Base-by-base conservation (phyloP, 1,140 invertebrate genomes). In the Lepeophtheirus salmonis region DNA sequence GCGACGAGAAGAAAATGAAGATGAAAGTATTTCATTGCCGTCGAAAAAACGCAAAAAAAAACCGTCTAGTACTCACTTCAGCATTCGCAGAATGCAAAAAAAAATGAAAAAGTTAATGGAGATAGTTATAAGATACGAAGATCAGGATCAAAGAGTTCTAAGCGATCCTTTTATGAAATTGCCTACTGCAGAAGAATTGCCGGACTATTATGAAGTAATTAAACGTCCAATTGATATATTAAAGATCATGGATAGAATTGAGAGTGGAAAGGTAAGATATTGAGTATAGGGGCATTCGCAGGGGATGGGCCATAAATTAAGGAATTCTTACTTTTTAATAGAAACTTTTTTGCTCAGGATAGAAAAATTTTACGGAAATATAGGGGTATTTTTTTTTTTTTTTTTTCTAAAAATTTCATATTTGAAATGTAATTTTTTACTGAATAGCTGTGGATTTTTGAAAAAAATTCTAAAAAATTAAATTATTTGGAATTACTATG, bases 151-250 rank as follows among this genome's bases (percentile, higher is more conserved):
- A 0, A 76, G 90, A 54, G 76, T 89, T 3, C 73, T 97, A 1
- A 92, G 88, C 66, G 86, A 90, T 67, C 88, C 89, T 2, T 97
- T 97, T 70, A 86, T 94, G 81, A 89, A 94, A 70, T 72, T 97
- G 52, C 94, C 94, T 14, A 86, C 89, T 1, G 78, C 83, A 49
- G 80, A 87, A 65, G 87, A 94, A 66, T 74, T 96, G 50, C 91
- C 92, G 0, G 91, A 97, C 71, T 97, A 97, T 71, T 97, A 97
- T 71, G 89, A 96, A 67, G 80, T 97, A 14, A 97, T 97, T 65
- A 89, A 89, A 66, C 88, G 89, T 68, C 91, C 94, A 1, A 77
- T 97, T 53, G 92, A 97, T 68, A 92, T 97, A 56, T 89, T 87
- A 68, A 95, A 92, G 71, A 87, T 97, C 41, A 71, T 86, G 63